Percentiles rank a stretch among this genome's conserved stretches.
These are phyloP conservation scores for Oreochromis aureus DNA, from an alignment of 2,113 vertebrate genomes.

Conservation along the genomic window DNA sequence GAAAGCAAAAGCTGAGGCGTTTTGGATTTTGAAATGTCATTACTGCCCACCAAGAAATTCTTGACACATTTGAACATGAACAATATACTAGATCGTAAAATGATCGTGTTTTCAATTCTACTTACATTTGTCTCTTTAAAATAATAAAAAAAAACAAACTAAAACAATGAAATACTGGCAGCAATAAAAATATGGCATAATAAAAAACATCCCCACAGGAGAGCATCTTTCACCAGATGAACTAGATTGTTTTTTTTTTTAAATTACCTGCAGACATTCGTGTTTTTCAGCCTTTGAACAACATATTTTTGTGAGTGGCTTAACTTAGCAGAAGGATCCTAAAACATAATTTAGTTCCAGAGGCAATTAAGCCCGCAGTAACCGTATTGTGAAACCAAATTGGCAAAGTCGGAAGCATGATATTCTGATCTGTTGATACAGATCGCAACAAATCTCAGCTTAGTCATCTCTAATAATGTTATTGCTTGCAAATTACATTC, in stretches of 20 bases:
- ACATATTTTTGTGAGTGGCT: background rate
- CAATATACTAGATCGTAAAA: background rate
- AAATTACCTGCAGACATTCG: background rate
- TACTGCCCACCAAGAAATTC: background rate
- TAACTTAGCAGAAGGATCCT: background rate
- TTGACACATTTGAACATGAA: background rate
- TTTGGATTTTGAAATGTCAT: conserved; percentile 7
- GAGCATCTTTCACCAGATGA: background rate
- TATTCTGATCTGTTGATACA: conserved; percentile 39
- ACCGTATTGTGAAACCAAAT: background rate
- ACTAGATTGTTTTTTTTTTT: background rate
- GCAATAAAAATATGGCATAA: background rate
- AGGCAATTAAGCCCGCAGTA: background rate
- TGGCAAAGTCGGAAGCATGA: background rate
- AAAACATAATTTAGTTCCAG: background rate
- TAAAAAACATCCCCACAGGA: background rate
- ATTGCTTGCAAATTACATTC: conserved; percentile 37
- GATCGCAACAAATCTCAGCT: conserved; percentile 51
- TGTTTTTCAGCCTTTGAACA: background rate
- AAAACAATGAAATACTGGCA: background rate
- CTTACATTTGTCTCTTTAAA: background rate
- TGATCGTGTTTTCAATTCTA: background rate
- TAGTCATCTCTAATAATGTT: conserved; percentile 59
- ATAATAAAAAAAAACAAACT: background rate
- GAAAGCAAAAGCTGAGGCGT: background rate